phyloP scores from a whole-genome alignment of 2,888 invertebrate species.

The Acleris emargana region DNA sequence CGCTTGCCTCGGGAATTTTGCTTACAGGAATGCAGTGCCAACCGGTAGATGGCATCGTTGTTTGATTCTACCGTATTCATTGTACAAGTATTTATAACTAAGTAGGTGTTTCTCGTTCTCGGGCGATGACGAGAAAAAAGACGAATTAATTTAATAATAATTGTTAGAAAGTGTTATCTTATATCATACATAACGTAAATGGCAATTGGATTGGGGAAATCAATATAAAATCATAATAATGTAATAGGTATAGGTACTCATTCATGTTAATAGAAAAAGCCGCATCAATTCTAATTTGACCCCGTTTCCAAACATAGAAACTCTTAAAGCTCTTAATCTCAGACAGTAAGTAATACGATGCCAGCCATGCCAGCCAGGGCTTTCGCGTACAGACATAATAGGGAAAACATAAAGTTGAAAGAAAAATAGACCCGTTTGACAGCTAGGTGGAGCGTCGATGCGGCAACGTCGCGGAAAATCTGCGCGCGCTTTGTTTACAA shows the following conservation, averaged over 20 bases:
- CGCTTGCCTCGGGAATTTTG: slow-evolving; percentile 7
- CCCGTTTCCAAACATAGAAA: no score
- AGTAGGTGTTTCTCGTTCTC: no score
- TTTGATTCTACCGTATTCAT: not conserved
- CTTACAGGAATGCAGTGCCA: slow-evolving; percentile 1
- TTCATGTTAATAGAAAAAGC: no score
- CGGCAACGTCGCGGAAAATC: slow-evolving; percentile 67
- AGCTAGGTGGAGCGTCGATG: slow-evolving; percentile 52
- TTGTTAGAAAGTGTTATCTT: no score
- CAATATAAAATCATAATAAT: no score
- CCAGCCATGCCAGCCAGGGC: slow-evolving; percentile 8
- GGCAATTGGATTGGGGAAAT: no score
- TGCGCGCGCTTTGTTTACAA: slow-evolving; percentile 75
- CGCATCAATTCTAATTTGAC: no score
- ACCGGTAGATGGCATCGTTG: not conserved
- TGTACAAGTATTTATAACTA: no score
- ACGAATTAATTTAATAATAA: no score
- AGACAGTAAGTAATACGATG: not conserved
- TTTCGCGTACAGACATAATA: slow-evolving; percentile 29
- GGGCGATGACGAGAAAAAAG: no score
- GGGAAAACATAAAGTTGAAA: slow-evolving; percentile 30
- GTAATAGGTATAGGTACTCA: no score
- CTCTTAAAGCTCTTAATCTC: not conserved
- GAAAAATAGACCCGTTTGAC: slow-evolving; percentile 51
- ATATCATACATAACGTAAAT: no score